A percentile compares a stretch with the other conserved stretches of the same genome.
Conservation (phyloP, 2,113 vertebrate species). For the Menura novaehollandiae region DNA sequence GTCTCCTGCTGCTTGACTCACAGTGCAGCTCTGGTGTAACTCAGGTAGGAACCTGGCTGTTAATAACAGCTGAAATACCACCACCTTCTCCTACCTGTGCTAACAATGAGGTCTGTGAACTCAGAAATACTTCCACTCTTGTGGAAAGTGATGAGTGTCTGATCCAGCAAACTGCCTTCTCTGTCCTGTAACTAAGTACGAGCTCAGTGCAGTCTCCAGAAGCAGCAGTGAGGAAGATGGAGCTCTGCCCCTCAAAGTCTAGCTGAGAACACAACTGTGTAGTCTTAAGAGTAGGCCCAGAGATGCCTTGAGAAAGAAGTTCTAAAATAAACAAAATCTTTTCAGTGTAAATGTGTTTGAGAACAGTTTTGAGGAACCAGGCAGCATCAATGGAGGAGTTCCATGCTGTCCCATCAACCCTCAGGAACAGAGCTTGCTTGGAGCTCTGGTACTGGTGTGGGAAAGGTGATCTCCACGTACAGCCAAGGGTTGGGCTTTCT, state of each 20-base stretch:
- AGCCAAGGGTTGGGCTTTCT: neutral
- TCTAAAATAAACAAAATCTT: neutral
- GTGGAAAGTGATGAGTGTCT: neutral
- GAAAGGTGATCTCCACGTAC: neutral
- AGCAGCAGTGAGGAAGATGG: neutral
- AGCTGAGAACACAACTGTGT: neutral
- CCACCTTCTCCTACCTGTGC: neutral
- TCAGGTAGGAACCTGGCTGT: neutral
- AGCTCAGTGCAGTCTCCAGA: neutral
- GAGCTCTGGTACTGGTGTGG: neutral
- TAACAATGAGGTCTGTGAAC: neutral
- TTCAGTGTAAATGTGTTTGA: neutral
- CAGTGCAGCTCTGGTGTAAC: neutral
- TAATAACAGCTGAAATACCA: neutral
- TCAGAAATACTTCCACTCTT: neutral
- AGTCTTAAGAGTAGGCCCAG: neutral
- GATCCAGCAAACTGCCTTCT: neutral
- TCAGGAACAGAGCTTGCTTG: neutral
- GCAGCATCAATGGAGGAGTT: neutral
- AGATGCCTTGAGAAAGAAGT: neutral
- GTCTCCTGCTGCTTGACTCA: neutral
- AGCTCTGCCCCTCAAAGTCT: neutral
- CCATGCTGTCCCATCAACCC: neutral
- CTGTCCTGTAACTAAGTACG: neutral
- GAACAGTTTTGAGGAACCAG: neutral